phyloP scores from a whole-genome alignment of 1,140 invertebrate species.

The Lethocerus indicus region DNA sequence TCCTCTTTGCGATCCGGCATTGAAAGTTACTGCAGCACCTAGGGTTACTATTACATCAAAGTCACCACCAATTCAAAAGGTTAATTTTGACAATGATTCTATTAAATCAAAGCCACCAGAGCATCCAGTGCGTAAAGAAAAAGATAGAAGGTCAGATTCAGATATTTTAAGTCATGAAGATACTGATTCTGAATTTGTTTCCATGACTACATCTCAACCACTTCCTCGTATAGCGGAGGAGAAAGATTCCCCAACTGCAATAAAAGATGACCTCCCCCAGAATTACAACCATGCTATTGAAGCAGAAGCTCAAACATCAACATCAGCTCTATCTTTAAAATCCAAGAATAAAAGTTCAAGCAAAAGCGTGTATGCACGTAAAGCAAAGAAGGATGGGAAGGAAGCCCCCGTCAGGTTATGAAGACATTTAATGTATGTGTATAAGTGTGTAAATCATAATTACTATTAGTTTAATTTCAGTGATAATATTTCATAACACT shows the following conservation, averaged over 20 bases:
- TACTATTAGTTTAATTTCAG: too few relatives aligned
- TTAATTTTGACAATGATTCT: slow-evolving; percentile 11
- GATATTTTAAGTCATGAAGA: slow-evolving; percentile 8
- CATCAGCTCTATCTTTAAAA: too few relatives aligned
- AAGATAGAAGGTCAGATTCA: slow-evolving; percentile 7
- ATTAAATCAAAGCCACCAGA: slow-evolving; percentile 17
- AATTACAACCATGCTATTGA: too few relatives aligned
- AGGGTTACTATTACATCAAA: slow-evolving; percentile 28
- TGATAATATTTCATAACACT: too few relatives aligned
- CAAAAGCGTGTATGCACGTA: too few relatives aligned
- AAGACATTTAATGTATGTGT: too few relatives aligned
- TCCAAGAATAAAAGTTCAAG: too few relatives aligned
- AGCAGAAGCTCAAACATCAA: too few relatives aligned
- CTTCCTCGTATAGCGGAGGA: slow-evolving; percentile 62
- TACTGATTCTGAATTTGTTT: slow-evolving; percentile 23
- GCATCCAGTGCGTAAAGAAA: slow-evolving; percentile 11
- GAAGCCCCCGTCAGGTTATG: too few relatives aligned
- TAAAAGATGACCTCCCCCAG: slow-evolving; percentile 24
- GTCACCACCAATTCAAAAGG: slow-evolving; percentile 26
- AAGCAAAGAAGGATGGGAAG: too few relatives aligned
- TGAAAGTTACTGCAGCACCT: slow-evolving; percentile 29
- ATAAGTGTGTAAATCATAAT: too few relatives aligned
- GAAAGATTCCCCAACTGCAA: slow-evolving; percentile 61
- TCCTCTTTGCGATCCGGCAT: slow-evolving; percentile 30
- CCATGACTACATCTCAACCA: slow-evolving; percentile 28